Evolutionary conservation across 1,140 invertebrate genomes (phyloP), one percentile per base, ranked within the genome.

Genomic region (Aphaenogaster floridana): DNA sequence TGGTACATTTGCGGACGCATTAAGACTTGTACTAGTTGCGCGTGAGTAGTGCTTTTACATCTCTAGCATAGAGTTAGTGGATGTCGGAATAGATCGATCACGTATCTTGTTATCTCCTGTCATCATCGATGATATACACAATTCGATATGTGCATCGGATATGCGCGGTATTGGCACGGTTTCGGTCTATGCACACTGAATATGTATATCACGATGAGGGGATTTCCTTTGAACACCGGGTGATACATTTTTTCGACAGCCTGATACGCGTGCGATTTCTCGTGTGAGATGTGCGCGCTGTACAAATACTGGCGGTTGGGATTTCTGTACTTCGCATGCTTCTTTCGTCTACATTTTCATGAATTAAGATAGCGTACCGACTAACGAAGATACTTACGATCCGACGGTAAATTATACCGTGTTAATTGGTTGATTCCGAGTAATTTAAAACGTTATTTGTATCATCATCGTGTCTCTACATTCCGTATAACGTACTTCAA

Each of bases 11-110:
- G 54, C 68, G 68, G 78, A 61, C 6, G 50, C 48, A 63, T 64
- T 68, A 54, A 66, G 21, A 84, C 9, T 69, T 54, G 42, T 69
- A 66, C 36, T 85, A 45, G 59, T 88, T 61, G 61, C 74, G 81
- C 59, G 64, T 57, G 17, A 78, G 42, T 50, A 86, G 61, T 63
- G 79, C 80, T 91, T 84, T 89, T 87, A 85, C 69, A 68, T 87
- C 54, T 84, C 54, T 79, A 68, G 39, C 68, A 72, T 69, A 83
- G 86, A 85, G 68, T 77, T 87, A 89, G 36, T 89, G 88, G 87
- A 90, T 84, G 76, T 90, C n/a, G 76, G 11, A 69, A 63, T 61
- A 77, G 34, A 88, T 85, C 61, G 64, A 69, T 87, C 28, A 45
- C 57, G 63, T n/a, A 77, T 87, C 42, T 74, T 34, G 52, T 42